phyloP scores from a whole-genome alignment of 2,797 vertebrate genomes.

The Neosalanx taihuensis region DNA sequence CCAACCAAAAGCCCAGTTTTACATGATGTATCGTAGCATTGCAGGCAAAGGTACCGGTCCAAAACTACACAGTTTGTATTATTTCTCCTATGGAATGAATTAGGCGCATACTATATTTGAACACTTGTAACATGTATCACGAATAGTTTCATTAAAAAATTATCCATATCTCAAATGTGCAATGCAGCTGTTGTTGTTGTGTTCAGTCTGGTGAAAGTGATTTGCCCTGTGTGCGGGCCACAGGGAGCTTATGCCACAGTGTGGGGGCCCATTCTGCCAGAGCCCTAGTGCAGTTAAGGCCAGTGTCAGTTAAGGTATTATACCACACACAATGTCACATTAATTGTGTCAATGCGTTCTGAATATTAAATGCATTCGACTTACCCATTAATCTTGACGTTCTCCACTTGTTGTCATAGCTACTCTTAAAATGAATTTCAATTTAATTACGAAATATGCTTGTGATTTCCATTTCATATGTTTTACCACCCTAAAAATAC shows the following conservation, averaged over 20 bases:
- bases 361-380: conserved; percentile 70
- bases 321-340: conserved; percentile 59
- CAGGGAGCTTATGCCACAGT: background rate
- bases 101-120: no score
- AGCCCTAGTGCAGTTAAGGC: conserved; percentile 2
- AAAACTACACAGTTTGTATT: no score
- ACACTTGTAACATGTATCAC: no score
- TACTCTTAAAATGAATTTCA: conserved; percentile 53
- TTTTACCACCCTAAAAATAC: conserved; percentile 59
- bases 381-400: conserved; percentile 61
- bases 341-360: conserved; percentile 64
- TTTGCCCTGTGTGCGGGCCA: background rate
- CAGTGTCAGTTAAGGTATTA: conserved; percentile 46
- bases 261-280: background rate
- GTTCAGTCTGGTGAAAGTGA: background rate
- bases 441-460: conserved; percentile 73
- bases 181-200: background rate
- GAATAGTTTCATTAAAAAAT: background rate
- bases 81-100: no score
- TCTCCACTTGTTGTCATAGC: conserved; percentile 37
- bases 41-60: no score
- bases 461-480: conserved; percentile 63
- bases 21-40: no score
- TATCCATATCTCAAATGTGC: background rate
- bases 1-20: no score